phyloP scores from a whole-genome alignment of 2,113 vertebrate species.

The Ctenodactylus gundi region DNA sequence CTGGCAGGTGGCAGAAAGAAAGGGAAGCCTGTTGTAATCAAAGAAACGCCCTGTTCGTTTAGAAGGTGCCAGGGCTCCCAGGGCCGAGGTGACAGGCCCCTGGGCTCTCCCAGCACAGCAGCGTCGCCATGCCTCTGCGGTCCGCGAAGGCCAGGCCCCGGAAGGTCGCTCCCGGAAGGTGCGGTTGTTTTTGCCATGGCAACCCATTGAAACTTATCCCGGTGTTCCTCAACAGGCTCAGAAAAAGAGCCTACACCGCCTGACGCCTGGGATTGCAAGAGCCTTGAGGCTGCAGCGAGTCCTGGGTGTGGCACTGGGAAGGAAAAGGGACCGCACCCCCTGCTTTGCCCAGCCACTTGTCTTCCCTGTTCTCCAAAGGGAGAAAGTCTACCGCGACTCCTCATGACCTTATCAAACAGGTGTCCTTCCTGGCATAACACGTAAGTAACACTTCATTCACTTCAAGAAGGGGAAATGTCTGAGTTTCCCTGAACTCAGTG shows the following conservation, averaged over 20 bases:
- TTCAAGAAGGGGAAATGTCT: neutral
- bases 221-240: neutral
- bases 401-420: neutral
- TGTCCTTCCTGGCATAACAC: neutral
- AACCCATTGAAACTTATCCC: neutral
- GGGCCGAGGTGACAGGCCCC: neutral
- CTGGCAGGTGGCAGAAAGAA: neutral
- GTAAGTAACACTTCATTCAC: neutral
- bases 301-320: no score
- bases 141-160: neutral
- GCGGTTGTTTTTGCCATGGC: neutral
- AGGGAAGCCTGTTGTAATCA: neutral
- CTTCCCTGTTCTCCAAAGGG: neutral
- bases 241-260: no score
- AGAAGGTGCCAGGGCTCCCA: neutral
- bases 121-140: neutral
- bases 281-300: neutral
- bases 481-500: constrained; percentile 6
- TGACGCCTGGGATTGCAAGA: no score
- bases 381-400: neutral
- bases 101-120: neutral
- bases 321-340: neutral
- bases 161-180: neutral
- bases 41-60: neutral
- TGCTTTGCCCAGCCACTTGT: neutral